Conservation (phyloP, 2,888 invertebrate species). For the Drosophila glabriapex region DNA sequence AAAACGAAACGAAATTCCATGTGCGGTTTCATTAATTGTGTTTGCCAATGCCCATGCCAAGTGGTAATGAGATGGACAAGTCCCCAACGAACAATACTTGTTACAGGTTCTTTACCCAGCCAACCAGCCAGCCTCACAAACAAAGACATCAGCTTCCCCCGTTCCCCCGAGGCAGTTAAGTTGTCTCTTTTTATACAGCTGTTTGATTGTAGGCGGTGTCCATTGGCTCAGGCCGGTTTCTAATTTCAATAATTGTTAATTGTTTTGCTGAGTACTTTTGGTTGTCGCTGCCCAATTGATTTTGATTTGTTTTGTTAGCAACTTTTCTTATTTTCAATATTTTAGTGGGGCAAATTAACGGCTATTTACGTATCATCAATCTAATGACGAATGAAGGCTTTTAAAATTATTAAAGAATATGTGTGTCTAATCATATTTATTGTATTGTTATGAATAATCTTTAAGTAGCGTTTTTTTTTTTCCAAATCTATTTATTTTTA, state of each 20-base stretch:
- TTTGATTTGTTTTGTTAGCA: conserved; percentile 26
- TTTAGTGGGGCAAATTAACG: conserved; percentile 12
- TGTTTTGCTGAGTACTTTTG: conserved; percentile 61
- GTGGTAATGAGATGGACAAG: conserved; percentile 71
- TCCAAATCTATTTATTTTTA: no score
- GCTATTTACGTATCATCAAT: conserved; percentile 3
- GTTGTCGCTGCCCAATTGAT: conserved; percentile 41
- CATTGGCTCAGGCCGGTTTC: conserved; percentile 62
- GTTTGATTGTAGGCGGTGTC: conserved; percentile 45
- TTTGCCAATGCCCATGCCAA: conserved; percentile 65
- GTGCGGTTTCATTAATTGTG: conserved; percentile 77
- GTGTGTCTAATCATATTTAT: not conserved
- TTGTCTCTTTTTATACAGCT: conserved; percentile 24
- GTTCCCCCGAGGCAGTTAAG: conserved; percentile 2
- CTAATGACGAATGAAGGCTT: not conserved
- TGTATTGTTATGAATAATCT: not conserved
- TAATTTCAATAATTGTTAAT: conserved; percentile 73
- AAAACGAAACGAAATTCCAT: conserved; percentile 65
- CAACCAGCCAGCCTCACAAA: conserved; percentile 47
- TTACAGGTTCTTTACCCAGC: conserved; percentile 64
- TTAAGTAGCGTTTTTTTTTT: not conserved
- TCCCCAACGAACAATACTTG: conserved; percentile 48
- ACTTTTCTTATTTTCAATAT: conserved; percentile 12
- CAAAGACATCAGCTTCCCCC: conserved; percentile 48
- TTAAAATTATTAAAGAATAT: conserved; percentile 11